These are phyloP conservation scores for Acanthurus leucopareius DNA, from an alignment of 2,797 vertebrate species.

Conservation along the genomic window DNA sequence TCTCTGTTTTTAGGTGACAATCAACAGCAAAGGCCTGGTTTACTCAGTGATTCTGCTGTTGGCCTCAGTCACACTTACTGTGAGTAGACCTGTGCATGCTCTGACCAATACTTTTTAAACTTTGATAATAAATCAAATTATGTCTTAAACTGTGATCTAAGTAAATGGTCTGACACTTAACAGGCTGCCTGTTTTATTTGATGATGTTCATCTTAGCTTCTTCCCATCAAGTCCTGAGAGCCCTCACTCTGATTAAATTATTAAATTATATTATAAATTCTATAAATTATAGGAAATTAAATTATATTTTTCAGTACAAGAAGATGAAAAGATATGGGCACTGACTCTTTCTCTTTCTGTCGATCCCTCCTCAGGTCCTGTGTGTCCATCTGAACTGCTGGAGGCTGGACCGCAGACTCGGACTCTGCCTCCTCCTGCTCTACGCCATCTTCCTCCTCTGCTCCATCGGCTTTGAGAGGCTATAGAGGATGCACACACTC, in stretches of 20 bases:
- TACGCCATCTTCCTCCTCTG: slow-evolving; percentile 88
- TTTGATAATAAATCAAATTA: neutral
- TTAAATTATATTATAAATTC: no score
- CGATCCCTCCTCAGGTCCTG: slow-evolving; percentile 77
- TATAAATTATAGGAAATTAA: neutral
- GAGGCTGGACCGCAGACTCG: slow-evolving; percentile 86
- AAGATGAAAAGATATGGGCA: slow-evolving; percentile 3
- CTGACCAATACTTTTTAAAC: neutral
- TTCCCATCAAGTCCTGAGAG: neutral
- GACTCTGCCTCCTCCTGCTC: slow-evolving; percentile 83
- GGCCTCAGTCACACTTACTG: slow-evolving; percentile 87
- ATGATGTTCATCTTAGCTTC: slow-evolving; percentile 8
- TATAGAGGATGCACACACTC: slow-evolving; percentile 64
- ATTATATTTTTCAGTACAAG: slow-evolving; percentile 1
- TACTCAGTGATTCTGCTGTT: slow-evolving; percentile 88
- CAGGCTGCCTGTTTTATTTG: slow-evolving; percentile 11
- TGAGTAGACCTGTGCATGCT: slow-evolving; percentile 70
- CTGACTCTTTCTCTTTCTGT: slow-evolving; percentile 2
- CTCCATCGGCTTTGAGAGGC: slow-evolving; percentile 83
- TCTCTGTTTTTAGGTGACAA: slow-evolving; percentile 81
- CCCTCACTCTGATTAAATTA: neutral
- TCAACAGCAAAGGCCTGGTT: slow-evolving; percentile 88
- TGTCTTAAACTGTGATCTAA: slow-evolving; percentile 2
- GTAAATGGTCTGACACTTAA: neutral
- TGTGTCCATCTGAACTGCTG: slow-evolving; percentile 88